Percentiles rank a stretch among this genome's conserved stretches.
Conservation (phyloP, 2,888 invertebrate species). For the Eristalinus sepulchralis region DNA sequence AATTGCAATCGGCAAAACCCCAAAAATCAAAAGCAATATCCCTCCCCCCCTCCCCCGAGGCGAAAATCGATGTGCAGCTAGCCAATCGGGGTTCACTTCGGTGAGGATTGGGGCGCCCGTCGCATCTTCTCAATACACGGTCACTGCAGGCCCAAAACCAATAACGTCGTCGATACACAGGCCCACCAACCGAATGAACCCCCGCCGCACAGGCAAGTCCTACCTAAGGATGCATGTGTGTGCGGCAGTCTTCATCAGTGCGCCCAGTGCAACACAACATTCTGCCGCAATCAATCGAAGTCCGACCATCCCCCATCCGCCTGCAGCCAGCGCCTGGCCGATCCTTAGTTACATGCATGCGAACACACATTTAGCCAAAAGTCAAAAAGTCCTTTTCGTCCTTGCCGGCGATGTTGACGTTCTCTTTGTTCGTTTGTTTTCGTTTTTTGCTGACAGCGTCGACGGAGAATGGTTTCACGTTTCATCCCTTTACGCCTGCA, state of each 20-base stretch:
- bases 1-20: slow-evolving; percentile 46
- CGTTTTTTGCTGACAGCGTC: slow-evolving; percentile 10
- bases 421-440: slow-evolving; percentile 11
- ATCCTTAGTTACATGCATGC: slow-evolving; percentile 55
- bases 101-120: slow-evolving; percentile 48
- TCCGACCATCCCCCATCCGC: slow-evolving; percentile 2
- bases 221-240: slow-evolving; percentile 50
- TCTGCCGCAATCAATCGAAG: slow-evolving; percentile 65
- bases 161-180: slow-evolving; percentile 63
- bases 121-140: slow-evolving; percentile 32
- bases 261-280: slow-evolving; percentile 57
- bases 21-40: slow-evolving; percentile 62
- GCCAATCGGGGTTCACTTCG: slow-evolving; percentile 61
- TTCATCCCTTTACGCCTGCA: slow-evolving; percentile 47
- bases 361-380: slow-evolving; percentile 62
- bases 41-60: slow-evolving; percentile 9
- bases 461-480: slow-evolving; percentile 23
- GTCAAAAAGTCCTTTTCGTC: slow-evolving; percentile 63
- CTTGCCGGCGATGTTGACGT: slow-evolving; percentile 40
- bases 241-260: slow-evolving; percentile 52
- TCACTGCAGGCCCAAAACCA: slow-evolving; percentile 67
- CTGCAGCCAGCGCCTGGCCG: not conserved
- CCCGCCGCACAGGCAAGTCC: not conserved
- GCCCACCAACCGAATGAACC: slow-evolving; percentile 36
- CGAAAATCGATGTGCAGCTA: slow-evolving; percentile 55